A percentile compares a stretch with the other conserved stretches of the same genome.
phyloP scores from a whole-genome alignment of 2,797 vertebrate genomes.

The Lacerta viridis region DNA sequence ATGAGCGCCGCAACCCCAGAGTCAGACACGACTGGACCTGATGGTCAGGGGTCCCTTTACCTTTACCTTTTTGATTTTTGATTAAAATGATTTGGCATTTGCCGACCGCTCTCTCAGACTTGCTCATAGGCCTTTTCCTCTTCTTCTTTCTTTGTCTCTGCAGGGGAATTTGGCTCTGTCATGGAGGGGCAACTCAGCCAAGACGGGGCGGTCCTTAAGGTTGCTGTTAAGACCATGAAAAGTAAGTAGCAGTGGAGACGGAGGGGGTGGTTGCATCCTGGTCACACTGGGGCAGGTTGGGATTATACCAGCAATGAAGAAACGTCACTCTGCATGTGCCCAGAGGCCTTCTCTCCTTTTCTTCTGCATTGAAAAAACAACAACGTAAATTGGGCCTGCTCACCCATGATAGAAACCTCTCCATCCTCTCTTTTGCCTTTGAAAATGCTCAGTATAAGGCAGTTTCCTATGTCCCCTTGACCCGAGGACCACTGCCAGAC shows the following conservation, averaged over 20 bases:
- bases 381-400: too few relatives aligned
- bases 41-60: too few relatives aligned
- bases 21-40: too few relatives aligned
- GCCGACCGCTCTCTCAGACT: background rate
- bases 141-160: background rate
- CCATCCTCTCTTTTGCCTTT: too few relatives aligned
- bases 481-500: background rate
- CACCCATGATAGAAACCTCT: too few relatives aligned
- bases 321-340: background rate
- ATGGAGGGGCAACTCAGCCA: conserved; percentile 93
- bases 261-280: too few relatives aligned
- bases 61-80: too few relatives aligned
- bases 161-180: conserved; percentile 94
- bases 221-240: conserved; percentile 96
- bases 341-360: background rate
- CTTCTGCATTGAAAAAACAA: background rate
- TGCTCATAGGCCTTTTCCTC: background rate
- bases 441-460: too few relatives aligned
- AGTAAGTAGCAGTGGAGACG: conserved; percentile 81
- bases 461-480: too few relatives aligned
- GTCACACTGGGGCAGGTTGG: background rate
- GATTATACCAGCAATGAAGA: background rate
- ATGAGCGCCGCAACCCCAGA: too few relatives aligned
- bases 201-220: conserved; percentile 89
- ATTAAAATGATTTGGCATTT: too few relatives aligned